Conservation (phyloP, 2,797 vertebrate species). For the Limnodromus scolopaceus region DNA sequence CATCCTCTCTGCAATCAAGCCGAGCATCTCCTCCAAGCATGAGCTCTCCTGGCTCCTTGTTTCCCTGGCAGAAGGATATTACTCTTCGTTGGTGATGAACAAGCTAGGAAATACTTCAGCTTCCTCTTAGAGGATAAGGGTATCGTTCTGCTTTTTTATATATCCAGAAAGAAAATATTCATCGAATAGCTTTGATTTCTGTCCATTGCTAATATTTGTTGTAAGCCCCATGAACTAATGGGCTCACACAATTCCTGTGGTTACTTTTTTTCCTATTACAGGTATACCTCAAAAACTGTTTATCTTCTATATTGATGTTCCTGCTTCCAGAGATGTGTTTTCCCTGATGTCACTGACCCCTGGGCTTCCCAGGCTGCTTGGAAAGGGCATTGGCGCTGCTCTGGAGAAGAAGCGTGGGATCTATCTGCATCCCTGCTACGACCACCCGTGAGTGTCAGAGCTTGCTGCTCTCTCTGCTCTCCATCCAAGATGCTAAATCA, state of each 20-base stretch:
- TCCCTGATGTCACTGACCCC: not conserved
- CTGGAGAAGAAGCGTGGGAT: not conserved
- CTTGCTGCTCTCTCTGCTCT: not conserved
- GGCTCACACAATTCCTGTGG: not conserved
- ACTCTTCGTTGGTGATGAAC: not conserved
- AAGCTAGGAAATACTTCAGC: not conserved
- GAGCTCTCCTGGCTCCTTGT: not conserved
- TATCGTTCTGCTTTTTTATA: not conserved
- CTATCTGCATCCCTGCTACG: accelerated
- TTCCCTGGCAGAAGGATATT: not conserved
- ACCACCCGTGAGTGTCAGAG: not conserved
- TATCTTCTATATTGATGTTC: not conserved
- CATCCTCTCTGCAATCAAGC: accelerated
- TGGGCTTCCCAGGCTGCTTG: not conserved
- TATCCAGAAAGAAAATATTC: not conserved
- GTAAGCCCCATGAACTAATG: not conserved
- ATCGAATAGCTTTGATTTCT: not conserved
- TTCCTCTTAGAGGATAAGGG: not conserved
- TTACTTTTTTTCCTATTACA: not conserved
- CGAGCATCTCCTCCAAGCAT: not conserved
- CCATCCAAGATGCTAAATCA: not conserved
- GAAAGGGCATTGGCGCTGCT: not conserved
- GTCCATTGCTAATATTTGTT: too few species aligned
- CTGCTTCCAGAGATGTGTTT: not conserved
- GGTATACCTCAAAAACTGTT: not conserved